Evolutionary conservation across 1,140 invertebrate species (phyloP).

Genomic region (Drosophila ananassae): DNA sequence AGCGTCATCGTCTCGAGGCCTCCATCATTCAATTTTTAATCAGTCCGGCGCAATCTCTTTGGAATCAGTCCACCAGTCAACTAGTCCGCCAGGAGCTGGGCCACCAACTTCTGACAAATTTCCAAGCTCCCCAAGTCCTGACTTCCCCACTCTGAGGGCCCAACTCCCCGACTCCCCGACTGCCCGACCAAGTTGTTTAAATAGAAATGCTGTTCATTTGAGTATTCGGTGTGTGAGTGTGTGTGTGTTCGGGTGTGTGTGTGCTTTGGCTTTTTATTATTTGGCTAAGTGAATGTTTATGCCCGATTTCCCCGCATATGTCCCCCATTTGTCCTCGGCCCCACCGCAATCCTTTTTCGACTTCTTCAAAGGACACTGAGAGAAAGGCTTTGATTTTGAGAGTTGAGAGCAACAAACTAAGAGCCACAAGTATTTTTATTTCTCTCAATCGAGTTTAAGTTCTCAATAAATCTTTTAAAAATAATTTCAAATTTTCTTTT

Average conservation of each 20-base stretch:
- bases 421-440: too few species aligned
- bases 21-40: conserved; percentile 78
- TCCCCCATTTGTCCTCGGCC: not conserved
- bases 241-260: conserved; percentile 25
- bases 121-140: conserved; percentile 3
- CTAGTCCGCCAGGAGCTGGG: conserved; percentile 16
- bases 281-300: conserved; percentile 74
- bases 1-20: conserved; percentile 15
- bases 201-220: conserved; percentile 67
- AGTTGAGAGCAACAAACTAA: too few species aligned
- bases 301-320: conserved; percentile 60
- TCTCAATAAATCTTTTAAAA: too few species aligned
- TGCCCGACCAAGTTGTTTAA: conserved; percentile 15
- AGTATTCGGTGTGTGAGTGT: conserved; percentile 32
- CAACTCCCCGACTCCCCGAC: not conserved
- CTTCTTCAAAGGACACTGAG: not conserved
- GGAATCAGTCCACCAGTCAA: conserved; percentile 27
- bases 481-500: too few species aligned
- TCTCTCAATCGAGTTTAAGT: too few species aligned
- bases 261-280: conserved; percentile 53
- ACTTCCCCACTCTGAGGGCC: not conserved
- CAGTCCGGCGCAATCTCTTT: conserved; percentile 62
- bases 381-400: not conserved
- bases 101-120: conserved; percentile 48
- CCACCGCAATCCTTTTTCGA: conserved; percentile 21